Conservation (phyloP, 1,140 invertebrate species). For the Macrotrachela quadricornifera region DNA sequence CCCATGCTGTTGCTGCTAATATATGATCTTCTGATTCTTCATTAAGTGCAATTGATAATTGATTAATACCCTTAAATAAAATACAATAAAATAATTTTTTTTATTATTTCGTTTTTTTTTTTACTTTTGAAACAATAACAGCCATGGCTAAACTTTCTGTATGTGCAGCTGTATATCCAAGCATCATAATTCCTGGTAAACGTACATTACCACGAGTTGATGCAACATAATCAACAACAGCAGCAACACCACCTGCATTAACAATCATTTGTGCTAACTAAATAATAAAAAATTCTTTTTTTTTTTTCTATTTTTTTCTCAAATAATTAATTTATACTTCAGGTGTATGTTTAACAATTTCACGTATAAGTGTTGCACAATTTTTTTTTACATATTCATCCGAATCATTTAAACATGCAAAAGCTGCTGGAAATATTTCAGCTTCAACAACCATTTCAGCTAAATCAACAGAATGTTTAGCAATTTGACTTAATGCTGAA, state of each 20-base stretch:
- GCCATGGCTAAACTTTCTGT: slow-evolving; percentile 45
- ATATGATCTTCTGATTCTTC: slow-evolving; percentile 40
- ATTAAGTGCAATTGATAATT: slow-evolving; percentile 40
- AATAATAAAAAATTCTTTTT: background rate
- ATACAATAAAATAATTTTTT: background rate
- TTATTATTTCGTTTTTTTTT: background rate
- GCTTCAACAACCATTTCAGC: slow-evolving; percentile 52
- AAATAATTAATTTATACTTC: slow-evolving; percentile 31
- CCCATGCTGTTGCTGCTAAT: slow-evolving; percentile 45
- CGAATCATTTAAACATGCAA: slow-evolving; percentile 44
- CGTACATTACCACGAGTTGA: slow-evolving; percentile 31
- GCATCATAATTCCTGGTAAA: slow-evolving; percentile 48
- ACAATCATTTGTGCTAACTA: slow-evolving; percentile 50
- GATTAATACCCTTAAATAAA: slow-evolving; percentile 38
- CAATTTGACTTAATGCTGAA: slow-evolving; percentile 42
- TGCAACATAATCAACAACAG: slow-evolving; percentile 43
- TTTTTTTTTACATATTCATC: slow-evolving; percentile 44
- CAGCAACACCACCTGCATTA: slow-evolving; percentile 50
- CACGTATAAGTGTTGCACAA: slow-evolving; percentile 46
- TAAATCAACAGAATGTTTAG: slow-evolving; percentile 45
- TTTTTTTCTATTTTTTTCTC: too few species aligned
- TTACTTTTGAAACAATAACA: slow-evolving; percentile 43
- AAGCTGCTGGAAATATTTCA: slow-evolving; percentile 46
- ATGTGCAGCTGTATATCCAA: slow-evolving; percentile 55
- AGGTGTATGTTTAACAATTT: slow-evolving; percentile 51